Evolutionary conservation across 2,797 vertebrate species (phyloP), one percentile per base, ranked within the genome.

Genomic region (Gymnoscopelus braueri): DNA sequence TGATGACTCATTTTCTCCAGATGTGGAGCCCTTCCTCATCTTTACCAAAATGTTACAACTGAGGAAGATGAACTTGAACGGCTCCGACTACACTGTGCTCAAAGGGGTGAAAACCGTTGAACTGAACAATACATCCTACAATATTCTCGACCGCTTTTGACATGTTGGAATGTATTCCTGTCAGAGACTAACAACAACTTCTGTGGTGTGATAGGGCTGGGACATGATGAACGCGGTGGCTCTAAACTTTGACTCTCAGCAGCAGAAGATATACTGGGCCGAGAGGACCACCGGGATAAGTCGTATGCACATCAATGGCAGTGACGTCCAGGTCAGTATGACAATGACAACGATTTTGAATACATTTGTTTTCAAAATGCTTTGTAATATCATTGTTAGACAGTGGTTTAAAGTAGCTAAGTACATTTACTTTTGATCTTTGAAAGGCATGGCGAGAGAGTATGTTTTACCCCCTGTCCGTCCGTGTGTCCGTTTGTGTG

Each of bases 221-320:
- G 99, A 99, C 93, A 1, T 19, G 19, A 1, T 1, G 19, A 99
- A 99, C 0, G 97, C 97, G 0, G 97, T 99, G 11, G 98, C 98
- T 57, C 91, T 99, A 90, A 98, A 99, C 88, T 99, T 99, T 0
- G 95, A 99, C 92, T 97, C 96, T 63, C 91, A 94, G 3, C 95
- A 98, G 77, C 95, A 99, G 92, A 97, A 97, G 97, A 97, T 99
- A 84, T 99, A 98, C 89, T 99, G 98, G 98, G 98, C 98, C 0
- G 98, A 99, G 0, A 97, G 98, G 72, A 99, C 97, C 55, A 98
- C 97, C 0, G 97, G 99, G 85, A 97, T 99, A 66, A 19, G 19
- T 19, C 19, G 1, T 19, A 19, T 19, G 19, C 19, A 19, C 19
- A 19, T 19, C 19, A 99, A 99, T 0, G 98, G 97, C 58, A 98